Base-by-base conservation (phyloP, 2,113 vertebrate species). In the crab-eating macaque (Macaca fascicularis) region DNA sequence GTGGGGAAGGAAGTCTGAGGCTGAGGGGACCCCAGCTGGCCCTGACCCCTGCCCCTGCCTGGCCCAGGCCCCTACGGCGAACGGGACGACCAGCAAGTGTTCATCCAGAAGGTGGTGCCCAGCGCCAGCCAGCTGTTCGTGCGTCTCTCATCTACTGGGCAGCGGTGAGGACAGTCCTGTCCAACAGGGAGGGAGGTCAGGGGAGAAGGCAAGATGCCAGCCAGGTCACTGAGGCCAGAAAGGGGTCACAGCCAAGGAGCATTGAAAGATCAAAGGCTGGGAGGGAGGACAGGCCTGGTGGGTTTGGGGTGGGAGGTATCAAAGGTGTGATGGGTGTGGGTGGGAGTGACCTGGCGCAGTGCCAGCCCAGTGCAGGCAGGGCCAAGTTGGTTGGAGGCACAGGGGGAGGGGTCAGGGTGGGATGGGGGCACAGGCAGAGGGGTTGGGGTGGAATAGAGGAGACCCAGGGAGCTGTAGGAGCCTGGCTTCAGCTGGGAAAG, bases 101-200 rank as follows among this genome's bases (percentile, higher is more conserved):
- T 99, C 90, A 99, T 99, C 89, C 99, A 99, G 98, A 99, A 99
- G 43, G 99, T 99, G 43, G 99, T 99, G 11, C 99, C 99, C 0
- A 99, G 99, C 6, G 99, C 99, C 0, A 99, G 99, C 76, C 99
- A 99, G 90, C 99, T 99, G 67, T 99, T 99, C 5, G 99, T 99
- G 70, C 98, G 99, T 0, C 98, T 99, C 55, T 99, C 99, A 11
- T 99, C 99, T 93, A 99, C 99, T 0, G 99, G 99, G 0, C 99
- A 99, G 97, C 99, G 99, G 99, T 99, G 97, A 97, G 98, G 82
- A 76, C 20, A 38, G 3, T 17, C 10, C 20, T 0, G 0, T 40
- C 81, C 38, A 9, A 55, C 0, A 1, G 57, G 43, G 45, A 50
- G 25, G 48, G 75, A 11, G 32, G 50, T 67, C 76, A 25, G 80